phyloP scores from a whole-genome alignment of 2,797 vertebrate genomes.

The Malurus leucopterus region DNA sequence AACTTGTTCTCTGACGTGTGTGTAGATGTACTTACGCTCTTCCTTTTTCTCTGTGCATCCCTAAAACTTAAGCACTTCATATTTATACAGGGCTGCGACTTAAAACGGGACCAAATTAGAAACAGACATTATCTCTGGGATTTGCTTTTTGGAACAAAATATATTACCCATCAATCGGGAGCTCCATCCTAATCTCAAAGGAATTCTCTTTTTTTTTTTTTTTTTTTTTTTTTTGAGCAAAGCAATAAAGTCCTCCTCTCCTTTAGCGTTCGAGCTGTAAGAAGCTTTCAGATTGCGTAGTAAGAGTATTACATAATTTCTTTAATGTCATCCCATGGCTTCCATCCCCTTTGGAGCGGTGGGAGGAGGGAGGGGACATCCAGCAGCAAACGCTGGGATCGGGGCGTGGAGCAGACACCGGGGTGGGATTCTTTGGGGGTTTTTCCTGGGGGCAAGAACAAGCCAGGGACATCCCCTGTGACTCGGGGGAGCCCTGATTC shows the following conservation, averaged over 20 bases:
- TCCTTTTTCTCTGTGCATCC: not conserved
- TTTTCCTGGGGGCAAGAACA: not conserved
- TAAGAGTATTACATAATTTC: conserved; percentile 20
- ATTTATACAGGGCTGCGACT: not conserved
- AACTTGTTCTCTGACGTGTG: not conserved
- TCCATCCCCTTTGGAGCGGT: not conserved
- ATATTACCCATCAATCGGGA: not conserved
- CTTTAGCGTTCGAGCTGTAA: conserved; percentile 5
- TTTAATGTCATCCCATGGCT: not conserved
- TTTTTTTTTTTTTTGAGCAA: not conserved
- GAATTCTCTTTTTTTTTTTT: not conserved
- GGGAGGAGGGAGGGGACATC: not conserved
- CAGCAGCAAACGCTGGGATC: rapidly evolving
- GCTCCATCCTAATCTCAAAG: conserved; percentile 24
- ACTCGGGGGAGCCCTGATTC: too few relatives aligned
- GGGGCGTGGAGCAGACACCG: rapidly evolving
- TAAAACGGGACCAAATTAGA: not conserved
- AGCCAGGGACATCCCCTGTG: rapidly evolving
- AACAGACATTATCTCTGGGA: not conserved
- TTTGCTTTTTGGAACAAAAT: conserved; percentile 14
- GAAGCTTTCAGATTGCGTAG: conserved; percentile 31
- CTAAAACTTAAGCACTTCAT: not conserved
- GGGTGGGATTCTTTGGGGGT: too few relatives aligned
- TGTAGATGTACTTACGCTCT: not conserved
- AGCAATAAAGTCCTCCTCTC: conserved; percentile 21